Conservation (phyloP, 2,113 vertebrate genomes). For the Felis chaus region DNA sequence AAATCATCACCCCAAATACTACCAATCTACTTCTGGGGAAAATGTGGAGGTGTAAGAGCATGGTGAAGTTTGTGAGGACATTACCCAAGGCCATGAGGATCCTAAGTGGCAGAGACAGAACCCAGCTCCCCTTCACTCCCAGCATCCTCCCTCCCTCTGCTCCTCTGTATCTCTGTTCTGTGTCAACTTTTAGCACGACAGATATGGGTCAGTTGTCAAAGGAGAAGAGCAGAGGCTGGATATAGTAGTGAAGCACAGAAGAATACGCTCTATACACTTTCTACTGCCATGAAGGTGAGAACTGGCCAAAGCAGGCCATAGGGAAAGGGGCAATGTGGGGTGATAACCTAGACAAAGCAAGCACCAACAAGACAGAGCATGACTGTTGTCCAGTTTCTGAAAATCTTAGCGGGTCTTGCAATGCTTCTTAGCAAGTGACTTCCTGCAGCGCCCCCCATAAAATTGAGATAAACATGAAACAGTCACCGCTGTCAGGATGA, state of each 20-base stretch:
- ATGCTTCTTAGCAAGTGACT: neutral
- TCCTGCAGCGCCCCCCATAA: neutral
- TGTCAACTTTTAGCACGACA: neutral
- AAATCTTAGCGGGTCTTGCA: neutral
- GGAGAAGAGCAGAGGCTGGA: neutral
- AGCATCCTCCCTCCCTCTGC: too few species aligned
- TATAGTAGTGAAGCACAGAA: neutral
- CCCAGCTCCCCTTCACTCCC: neutral
- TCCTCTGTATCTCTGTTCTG: neutral
- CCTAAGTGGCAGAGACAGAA: neutral
- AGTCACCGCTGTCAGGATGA: neutral
- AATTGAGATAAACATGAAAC: neutral
- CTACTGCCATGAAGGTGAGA: neutral
- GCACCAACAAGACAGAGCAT: neutral
- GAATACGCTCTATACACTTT: neutral
- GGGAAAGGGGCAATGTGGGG: too few species aligned
- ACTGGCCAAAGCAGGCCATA: accelerated
- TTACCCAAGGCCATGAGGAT: neutral
- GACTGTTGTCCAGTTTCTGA: neutral
- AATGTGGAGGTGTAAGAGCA: neutral
- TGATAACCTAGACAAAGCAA: neutral
- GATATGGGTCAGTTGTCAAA: neutral
- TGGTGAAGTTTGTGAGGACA: neutral
- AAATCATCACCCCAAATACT: neutral
- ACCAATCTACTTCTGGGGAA: neutral